These are phyloP conservation scores for Xestia rhomboidea DNA, from an alignment of 2,888 invertebrate species.

Conservation along the genomic window DNA sequence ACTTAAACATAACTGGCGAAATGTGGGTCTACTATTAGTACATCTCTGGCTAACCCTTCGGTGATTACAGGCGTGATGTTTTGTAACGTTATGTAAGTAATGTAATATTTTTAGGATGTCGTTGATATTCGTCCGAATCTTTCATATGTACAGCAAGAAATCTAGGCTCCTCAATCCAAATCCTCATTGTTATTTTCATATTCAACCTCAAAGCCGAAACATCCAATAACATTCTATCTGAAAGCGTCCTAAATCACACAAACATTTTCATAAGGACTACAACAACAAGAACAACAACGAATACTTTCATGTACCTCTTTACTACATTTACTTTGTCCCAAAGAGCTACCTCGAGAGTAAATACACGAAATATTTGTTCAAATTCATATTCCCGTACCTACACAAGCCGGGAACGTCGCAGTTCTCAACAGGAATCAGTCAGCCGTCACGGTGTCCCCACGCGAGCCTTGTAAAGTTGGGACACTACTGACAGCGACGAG, in stretches of 20 bases:
- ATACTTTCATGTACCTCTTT: conserved; percentile 57
- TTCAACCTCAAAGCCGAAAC: conserved; percentile 33
- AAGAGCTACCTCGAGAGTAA: conserved; percentile 52
- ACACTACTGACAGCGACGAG: conserved; percentile 51
- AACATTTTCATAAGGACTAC: conserved; percentile 56
- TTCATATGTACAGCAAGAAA: background rate
- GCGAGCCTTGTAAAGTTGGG: conserved; percentile 53
- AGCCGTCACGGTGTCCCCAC: conserved; percentile 63
- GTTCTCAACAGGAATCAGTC: conserved; percentile 72
- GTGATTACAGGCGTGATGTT: no score
- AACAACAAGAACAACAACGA: conserved; percentile 29
- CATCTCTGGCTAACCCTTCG: no score
- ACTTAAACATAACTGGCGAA: no score
- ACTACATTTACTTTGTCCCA: conserved; percentile 53
- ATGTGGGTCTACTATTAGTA: no score
- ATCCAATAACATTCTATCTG: conserved; percentile 46
- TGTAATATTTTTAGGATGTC: no score
- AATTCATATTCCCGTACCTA: conserved; percentile 57
- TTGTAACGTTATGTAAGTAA: no score
- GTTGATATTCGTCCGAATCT: background rate
- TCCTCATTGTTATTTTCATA: conserved; percentile 1
- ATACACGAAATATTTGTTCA: conserved; percentile 66
- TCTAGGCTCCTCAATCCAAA: background rate
- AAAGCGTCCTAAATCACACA: conserved; percentile 51
- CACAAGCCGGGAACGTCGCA: conserved; percentile 60